phyloP scores from a whole-genome alignment of 1,140 invertebrate genomes.

The Apocrypta bakeri region DNA sequence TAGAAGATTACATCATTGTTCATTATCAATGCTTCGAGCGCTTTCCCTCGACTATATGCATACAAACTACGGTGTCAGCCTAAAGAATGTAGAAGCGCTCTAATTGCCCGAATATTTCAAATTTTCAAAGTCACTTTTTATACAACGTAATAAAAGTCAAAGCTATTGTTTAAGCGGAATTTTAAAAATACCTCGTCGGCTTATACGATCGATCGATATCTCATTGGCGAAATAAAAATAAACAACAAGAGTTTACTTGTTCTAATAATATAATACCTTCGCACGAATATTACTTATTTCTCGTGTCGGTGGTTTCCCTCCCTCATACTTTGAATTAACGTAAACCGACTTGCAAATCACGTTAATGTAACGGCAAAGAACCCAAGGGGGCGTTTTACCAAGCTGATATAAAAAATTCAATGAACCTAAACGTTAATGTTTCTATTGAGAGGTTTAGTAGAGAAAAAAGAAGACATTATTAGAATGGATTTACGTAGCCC shows the following conservation, averaged over 20 bases:
- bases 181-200: neutral
- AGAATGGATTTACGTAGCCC: no score
- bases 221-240: neutral
- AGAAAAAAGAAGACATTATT: no score
- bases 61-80: no score
- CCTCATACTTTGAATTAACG: neutral
- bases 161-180: neutral
- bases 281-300: neutral
- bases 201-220: neutral
- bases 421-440: neutral
- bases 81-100: no score
- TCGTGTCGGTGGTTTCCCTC: neutral
- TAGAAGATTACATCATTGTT: no score
- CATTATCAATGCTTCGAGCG: no score
- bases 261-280: neutral
- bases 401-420: neutral
- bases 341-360: neutral
- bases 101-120: no score
- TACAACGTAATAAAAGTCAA: no score
- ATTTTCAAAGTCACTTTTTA: no score
- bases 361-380: no score
- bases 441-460: no score
- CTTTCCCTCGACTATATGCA: no score
- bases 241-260: neutral
- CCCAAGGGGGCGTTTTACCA: neutral